Evolutionary conservation across 1,140 invertebrate species (phyloP).

Genomic region (Leptopilina boulardi): DNA sequence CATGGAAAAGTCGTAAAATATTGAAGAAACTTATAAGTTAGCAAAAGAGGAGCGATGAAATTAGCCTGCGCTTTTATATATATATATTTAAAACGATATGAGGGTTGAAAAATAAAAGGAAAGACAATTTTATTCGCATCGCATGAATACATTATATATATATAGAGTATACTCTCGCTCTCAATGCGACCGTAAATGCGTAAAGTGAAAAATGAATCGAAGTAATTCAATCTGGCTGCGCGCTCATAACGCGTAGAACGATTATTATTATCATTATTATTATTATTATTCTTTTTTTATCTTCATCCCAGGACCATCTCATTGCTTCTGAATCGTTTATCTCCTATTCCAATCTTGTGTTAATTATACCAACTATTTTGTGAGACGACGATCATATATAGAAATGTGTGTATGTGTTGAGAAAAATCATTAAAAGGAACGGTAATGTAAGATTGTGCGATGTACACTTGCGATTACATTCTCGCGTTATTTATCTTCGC

Average conservation of each 20-base stretch:
- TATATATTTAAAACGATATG: neutral
- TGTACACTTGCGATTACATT: conserved; percentile 28
- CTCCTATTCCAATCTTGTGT: conserved; percentile 10
- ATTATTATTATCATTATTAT: neutral
- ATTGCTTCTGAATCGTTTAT: conserved; percentile 28
- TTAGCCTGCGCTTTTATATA: neutral
- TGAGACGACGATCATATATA: conserved; percentile 20
- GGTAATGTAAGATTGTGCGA: conserved; percentile 9
- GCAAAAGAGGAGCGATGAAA: conserved; percentile 11
- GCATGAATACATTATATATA: conserved; percentile 22
- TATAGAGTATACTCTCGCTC: conserved; percentile 11
- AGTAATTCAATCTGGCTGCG: conserved; percentile 22
- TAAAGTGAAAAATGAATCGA: conserved; percentile 10
- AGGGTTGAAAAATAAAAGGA: conserved; percentile 8
- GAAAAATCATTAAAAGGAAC: conserved; percentile 21
- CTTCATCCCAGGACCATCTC: neutral
- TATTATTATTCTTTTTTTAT: neutral
- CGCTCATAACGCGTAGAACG: conserved; percentile 23
- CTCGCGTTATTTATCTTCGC: conserved; percentile 22
- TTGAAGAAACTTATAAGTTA: neutral
- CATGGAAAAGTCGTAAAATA: conserved; percentile 22
- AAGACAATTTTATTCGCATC: conserved; percentile 14
- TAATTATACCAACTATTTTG: conserved; percentile 27
- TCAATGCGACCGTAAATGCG: conserved; percentile 11
- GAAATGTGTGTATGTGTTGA: neutral